Conservation (phyloP, 2,797 vertebrate genomes). For the Prunella strophiata region DNA sequence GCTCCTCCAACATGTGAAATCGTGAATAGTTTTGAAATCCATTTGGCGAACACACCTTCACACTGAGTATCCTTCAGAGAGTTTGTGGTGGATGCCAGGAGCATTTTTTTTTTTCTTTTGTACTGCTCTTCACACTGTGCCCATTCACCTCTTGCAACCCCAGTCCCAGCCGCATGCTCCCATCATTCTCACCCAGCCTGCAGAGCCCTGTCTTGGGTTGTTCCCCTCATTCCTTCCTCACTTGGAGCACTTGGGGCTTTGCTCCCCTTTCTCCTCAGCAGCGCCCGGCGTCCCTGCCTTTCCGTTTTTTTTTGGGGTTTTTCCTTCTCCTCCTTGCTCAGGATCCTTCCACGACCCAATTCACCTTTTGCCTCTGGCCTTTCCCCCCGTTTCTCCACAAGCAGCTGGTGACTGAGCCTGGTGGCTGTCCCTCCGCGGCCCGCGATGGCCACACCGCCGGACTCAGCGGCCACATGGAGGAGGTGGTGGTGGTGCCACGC, state of each 20-base stretch:
- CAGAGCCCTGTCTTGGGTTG: accelerated
- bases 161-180: not conserved
- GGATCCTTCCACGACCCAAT: accelerated
- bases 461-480: conserved; percentile 88
- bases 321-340: not conserved
- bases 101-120: accelerated
- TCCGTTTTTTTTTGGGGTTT: too few relatives aligned
- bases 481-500: conserved; percentile 91
- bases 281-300: accelerated
- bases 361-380: accelerated
- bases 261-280: not conserved
- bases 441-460: conserved; percentile 83
- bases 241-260: not conserved
- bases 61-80: accelerated
- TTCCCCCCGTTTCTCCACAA: accelerated
- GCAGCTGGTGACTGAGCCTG: not conserved
- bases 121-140: not conserved
- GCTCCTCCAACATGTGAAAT: not conserved
- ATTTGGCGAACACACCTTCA: not conserved
- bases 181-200: not conserved
- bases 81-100: not conserved
- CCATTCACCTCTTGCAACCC: not conserved
- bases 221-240: not conserved
- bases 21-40: not conserved
- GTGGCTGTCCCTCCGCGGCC: not conserved